These are phyloP conservation scores for Gyrodactylus bullatarudis DNA, from an alignment of 1,140 invertebrate species.

Conservation along the genomic window DNA sequence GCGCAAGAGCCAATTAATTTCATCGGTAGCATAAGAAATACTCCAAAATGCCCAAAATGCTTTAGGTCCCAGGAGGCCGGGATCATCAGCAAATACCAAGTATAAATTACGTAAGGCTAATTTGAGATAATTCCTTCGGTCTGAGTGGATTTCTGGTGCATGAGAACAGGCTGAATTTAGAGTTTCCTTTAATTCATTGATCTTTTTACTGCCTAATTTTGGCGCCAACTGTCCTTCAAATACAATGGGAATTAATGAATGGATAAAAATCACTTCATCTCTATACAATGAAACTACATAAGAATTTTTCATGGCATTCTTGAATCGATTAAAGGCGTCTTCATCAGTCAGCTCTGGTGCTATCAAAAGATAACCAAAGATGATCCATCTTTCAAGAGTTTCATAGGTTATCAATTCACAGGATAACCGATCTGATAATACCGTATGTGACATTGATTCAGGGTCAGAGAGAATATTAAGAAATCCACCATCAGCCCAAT, in stretches of 20 bases:
- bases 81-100: constrained; percentile 76
- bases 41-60: constrained; percentile 84
- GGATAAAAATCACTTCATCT: constrained; percentile 81
- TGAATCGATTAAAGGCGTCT: constrained; percentile 39
- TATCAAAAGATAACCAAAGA: constrained; percentile 1
- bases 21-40: constrained; percentile 63
- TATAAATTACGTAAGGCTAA: constrained; percentile 73
- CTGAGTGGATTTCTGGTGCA: constrained; percentile 45
- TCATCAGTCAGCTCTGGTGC: neutral
- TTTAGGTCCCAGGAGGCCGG: constrained; percentile 74
- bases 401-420: constrained; percentile 7
- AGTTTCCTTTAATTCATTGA: constrained; percentile 68
- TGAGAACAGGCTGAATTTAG: constrained; percentile 35
- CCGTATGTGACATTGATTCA: neutral
- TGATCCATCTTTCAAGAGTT: constrained; percentile 7
- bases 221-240: constrained; percentile 43
- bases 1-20: constrained; percentile 71
- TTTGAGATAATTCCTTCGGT: constrained; percentile 69
- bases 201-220: constrained; percentile 38
- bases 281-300: constrained; percentile 74
- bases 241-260: constrained; percentile 57
- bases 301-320: constrained; percentile 50
- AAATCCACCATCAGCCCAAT: neutral
- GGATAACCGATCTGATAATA: neutral
- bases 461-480: neutral